Conservation (phyloP, 2,888 invertebrate genomes). For the Cryptus armator region DNA sequence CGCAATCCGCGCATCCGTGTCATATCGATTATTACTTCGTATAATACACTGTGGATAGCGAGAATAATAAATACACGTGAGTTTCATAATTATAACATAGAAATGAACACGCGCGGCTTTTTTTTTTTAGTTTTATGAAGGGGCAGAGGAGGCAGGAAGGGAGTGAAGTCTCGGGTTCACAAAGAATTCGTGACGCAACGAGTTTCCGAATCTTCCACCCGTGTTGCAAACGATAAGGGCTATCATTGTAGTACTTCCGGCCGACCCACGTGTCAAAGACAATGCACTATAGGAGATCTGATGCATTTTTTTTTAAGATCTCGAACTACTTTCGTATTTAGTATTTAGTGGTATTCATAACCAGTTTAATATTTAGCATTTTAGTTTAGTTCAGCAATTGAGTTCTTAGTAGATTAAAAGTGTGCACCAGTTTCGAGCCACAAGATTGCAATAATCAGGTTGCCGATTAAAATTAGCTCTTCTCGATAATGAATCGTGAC, state of each 20-base stretch:
- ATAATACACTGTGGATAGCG: neutral
- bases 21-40: neutral
- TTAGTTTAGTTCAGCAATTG: neutral
- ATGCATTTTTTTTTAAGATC: conserved; percentile 15
- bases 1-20: conserved; percentile 16
- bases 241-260: conserved; percentile 76
- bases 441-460: conserved; percentile 14
- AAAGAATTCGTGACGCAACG: neutral
- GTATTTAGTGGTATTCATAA: neutral
- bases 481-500: conserved; percentile 2
- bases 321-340: neutral
- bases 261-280: conserved; percentile 72
- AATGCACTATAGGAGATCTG: conserved; percentile 54
- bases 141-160: no score
- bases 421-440: neutral
- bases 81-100: neutral
- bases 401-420: neutral
- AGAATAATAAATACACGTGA: neutral
- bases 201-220: conserved; percentile 21
- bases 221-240: conserved; percentile 73
- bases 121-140: no score
- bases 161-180: neutral
- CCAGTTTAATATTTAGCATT: neutral
- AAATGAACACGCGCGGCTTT: no score
- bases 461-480: conserved; percentile 22